Evolutionary conservation across 2,888 invertebrate genomes (phyloP), one percentile per base, ranked within the genome.

Genomic region (Scaptomyza parva): DNA sequence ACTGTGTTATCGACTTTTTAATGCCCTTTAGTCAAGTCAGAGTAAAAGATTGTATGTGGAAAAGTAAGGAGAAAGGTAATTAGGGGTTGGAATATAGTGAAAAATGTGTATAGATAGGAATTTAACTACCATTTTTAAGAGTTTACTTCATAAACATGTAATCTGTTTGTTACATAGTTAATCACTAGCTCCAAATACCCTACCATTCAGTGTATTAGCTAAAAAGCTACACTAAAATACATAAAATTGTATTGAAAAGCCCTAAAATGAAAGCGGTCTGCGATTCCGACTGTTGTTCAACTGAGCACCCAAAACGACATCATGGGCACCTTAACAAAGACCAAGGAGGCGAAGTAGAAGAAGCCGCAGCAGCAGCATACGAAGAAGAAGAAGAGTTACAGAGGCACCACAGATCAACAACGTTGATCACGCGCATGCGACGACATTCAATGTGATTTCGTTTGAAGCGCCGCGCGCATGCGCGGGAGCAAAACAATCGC

Each of bases 401-500:
- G 58, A 66, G 69, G 33, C 71, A 73, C 86, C 71, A 73, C 86
- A 88, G 88, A 86, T 86, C 88, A 89, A 83, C 85, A 82, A 84
- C 84, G 78, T 86, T 87, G 87, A 87, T 87, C 89, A 88, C 84
- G 86, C 89, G 88, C 87, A 88, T 79, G 88, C 86, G 88, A 76
- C 83, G 78, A 79, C 84, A 76, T 81, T 85, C 85, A 79, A 88
- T 88, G 88, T 88, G 87, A 88, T 89, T 88, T 88, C 76, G 88
- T 89, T 87, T 88, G 82, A 88, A 80, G 74, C 63, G 82, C 88
- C 86, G 85, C 87, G 70, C 73, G 61, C 85, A 86, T 88, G 87
- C 87, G 89, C 87, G 88, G 87, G 89, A 82, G 86, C 78, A 84
- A 85, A 85, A 86, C 88, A 83, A 86, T 85, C 70, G 80, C 68